Conservation (phyloP, 2,888 invertebrate species). For the Caenorhabditis zanzibari region DNA sequence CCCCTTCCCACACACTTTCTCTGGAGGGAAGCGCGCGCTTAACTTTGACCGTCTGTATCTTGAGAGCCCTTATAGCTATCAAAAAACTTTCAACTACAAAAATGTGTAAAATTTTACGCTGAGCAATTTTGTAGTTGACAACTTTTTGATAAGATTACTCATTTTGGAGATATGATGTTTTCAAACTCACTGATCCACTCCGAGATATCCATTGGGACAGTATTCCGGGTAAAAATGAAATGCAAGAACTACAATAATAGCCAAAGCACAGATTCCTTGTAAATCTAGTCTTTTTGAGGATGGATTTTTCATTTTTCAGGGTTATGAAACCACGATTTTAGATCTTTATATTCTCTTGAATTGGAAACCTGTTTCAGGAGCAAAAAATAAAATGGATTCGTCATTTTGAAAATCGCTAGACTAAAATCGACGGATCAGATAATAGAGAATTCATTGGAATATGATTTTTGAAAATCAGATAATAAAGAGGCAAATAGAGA, state of each 20-base stretch:
- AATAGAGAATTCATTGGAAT: not conserved
- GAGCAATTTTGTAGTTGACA: too few relatives aligned
- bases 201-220: conserved; percentile 59
- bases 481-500: not conserved
- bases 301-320: not conserved
- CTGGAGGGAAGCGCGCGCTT: too few relatives aligned
- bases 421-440: not conserved
- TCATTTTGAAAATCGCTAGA: not conserved
- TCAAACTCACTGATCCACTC: conserved; percentile 50
- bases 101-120: too few relatives aligned
- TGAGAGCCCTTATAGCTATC: too few relatives aligned
- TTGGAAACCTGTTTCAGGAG: not conserved
- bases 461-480: not conserved
- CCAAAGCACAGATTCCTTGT: conserved; percentile 57
- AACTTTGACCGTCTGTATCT: too few relatives aligned
- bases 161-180: too few relatives aligned
- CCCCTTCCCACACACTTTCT: too few relatives aligned
- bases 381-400: not conserved
- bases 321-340: not conserved
- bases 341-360: not conserved
- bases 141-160: too few relatives aligned
- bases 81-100: too few relatives aligned
- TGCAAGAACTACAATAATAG: conserved; percentile 46
- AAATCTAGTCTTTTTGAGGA: conserved; percentile 23
- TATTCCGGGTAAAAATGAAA: conserved; percentile 58